Base-by-base conservation (phyloP, 2,888 invertebrate genomes). In the Ophion ellenae region DNA sequence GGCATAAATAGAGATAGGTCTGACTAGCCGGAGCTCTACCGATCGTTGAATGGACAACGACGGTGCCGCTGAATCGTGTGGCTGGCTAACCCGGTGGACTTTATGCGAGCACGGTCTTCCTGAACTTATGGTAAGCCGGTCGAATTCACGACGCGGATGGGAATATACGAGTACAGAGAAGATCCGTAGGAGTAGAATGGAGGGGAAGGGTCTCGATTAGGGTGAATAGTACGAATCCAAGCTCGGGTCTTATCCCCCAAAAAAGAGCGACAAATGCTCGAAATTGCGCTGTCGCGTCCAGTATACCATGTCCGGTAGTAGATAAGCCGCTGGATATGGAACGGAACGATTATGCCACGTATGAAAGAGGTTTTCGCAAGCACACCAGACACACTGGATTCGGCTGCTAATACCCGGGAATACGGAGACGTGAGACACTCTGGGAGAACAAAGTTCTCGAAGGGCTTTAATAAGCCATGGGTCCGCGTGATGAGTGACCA, bases 261-360 rank as follows among this genome's bases (percentile, higher is more conserved):
- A 28, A 47, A 77, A 64, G 80, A 69, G 73, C 70, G 84, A 85
- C 87, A 87, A 88, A 87, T 85, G 84, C 83, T 77, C 76, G 80
- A 82, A 88, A 87, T 87, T 87, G 83, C 79, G 71, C 77, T 82
- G 80, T 57, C 64, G 82, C 75, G 81, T 78, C 66, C 59, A 64
- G 67, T 85, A 63, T 73, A 28, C 14, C 45, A 24, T 67, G 70
- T 66, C 32, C 57, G 73, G 32, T 57, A 63, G 73, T 76, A 77
- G 32, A 57, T 80, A 76, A 70, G 76, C 57, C n/a, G 61, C 61
- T 71, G 64, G 36, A 80, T 76, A 67, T 66, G 59, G 78, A 73
- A 63, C 66, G 59, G 64, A 59, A 76, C 63, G 86, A 86, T 86
- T 86, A 86, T 87, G 63, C 81, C 82, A 83, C 81, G 86, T 82